phyloP scores from a whole-genome alignment of 2,888 invertebrate species.

The Rhodophaea formosa region DNA sequence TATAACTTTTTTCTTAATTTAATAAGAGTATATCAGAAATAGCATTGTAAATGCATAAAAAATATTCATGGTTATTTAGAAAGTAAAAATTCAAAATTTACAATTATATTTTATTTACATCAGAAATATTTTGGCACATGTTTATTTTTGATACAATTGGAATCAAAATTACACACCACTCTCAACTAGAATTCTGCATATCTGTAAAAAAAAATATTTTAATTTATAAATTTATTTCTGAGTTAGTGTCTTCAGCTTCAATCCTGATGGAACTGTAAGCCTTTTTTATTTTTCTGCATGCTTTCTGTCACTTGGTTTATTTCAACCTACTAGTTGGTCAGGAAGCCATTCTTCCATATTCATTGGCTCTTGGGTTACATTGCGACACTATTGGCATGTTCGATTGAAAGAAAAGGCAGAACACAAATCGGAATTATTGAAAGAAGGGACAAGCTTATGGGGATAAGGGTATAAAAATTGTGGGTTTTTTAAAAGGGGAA shows the following conservation, averaged over 20 bases:
- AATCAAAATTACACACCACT: slow-evolving; percentile 1
- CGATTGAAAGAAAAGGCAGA: not conserved
- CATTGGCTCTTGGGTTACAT: not conserved
- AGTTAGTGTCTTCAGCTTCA: slow-evolving; percentile 37
- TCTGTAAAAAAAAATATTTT: not conserved
- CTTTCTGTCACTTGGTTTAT: slow-evolving; percentile 13
- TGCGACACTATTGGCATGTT: not conserved
- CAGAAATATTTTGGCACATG: not conserved
- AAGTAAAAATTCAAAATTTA: not conserved
- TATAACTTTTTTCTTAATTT: no score
- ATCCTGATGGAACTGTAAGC: slow-evolving; percentile 46
- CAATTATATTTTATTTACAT: not conserved
- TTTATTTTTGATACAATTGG: not conserved
- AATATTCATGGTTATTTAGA: not conserved
- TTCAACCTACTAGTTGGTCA: not conserved
- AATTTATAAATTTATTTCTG: slow-evolving; percentile 21
- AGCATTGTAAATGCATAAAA: no score
- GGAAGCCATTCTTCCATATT: slow-evolving; percentile 10
- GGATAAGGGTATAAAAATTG: no score
- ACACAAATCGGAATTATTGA: no score
- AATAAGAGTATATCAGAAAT: no score
- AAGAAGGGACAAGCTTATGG: no score
- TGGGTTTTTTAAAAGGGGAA: not conserved
- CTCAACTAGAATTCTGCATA: not conserved
- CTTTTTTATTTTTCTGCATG: slow-evolving; percentile 41